Percentiles rank a stretch among this genome's conserved stretches.
phyloP scores from a whole-genome alignment of 2,797 vertebrate species.

The Tangara arthus region DNA sequence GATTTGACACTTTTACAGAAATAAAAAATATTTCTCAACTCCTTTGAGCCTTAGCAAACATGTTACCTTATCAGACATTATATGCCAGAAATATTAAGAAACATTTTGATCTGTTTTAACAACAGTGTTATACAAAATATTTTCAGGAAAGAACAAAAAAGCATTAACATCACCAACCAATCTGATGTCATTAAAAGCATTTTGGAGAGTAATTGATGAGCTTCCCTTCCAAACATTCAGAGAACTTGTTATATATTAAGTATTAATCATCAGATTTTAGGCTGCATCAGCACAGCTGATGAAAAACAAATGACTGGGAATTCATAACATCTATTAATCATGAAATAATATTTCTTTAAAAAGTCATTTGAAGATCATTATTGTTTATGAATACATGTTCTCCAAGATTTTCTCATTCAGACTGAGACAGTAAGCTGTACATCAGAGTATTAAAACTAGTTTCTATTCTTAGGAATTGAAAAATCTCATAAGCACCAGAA shows the following conservation, averaged over 20 bases:
- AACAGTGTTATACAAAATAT: neutral
- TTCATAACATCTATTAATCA: neutral
- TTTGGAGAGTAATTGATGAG: neutral
- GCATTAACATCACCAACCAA: neutral
- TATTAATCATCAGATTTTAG: neutral
- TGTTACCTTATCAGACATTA: neutral
- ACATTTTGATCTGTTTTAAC: neutral
- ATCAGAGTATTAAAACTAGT: neutral
- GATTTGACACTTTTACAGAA: neutral
- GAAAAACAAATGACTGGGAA: neutral
- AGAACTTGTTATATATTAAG: neutral
- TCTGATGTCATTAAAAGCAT: slow-evolving; percentile 9
- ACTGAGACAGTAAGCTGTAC: neutral
- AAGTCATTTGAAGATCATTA: neutral
- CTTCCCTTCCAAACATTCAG: neutral
- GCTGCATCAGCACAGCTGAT: neutral
- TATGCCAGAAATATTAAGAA: neutral
- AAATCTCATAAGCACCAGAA: neutral
- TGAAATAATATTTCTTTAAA: neutral
- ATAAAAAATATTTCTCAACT: neutral
- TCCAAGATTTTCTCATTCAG: neutral
- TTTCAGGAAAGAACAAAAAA: slow-evolving; percentile 1
- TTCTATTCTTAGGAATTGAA: neutral
- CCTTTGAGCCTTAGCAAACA: neutral
- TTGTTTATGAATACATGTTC: neutral